Base-by-base conservation (phyloP, 2,797 vertebrate species). In the Kryptolebias ocellatus region DNA sequence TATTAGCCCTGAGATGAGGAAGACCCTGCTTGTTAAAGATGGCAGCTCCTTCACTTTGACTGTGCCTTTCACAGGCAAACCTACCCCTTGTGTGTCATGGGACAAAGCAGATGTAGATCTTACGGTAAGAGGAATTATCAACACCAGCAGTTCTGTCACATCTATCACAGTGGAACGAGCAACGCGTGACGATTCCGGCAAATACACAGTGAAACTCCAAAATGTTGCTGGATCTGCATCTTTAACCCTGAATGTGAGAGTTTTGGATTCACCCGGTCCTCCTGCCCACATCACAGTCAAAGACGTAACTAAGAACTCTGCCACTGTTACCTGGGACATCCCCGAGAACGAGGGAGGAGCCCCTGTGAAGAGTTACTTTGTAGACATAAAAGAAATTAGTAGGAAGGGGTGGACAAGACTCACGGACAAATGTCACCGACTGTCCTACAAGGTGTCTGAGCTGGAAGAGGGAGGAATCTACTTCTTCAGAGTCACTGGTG, bases 321-420 rank as follows among this genome's bases (percentile, higher is more conserved):
- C 93, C 73, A 94, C 95, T 17, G 77, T 99, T 56, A 94, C 94
- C 66, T 99, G 98, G 98, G 97, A 98, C 87, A 95, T 95, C 72
- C 98, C 98, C 84, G 97, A 99, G 74, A 99, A 97, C 60, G 98
- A 99, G 76, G 98, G 98, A 59, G 97, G 98, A 59, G 96, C 94
- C 65, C 88, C 95, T 31, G 97, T 99, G 34, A 98, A 96, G 84
- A 96, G 95, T 80, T 99, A 99, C 68, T 88, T 94, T 53, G 94
- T 99, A 87, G 98, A 99, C 90, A 95, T 98, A 79, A 92, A 95
- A 42, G 98, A 99, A 87, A 96, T 98, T 80, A 98, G 95, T 86
- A 96, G 96, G 86, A 96, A 94, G 85, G 96, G 97, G 0, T 99
- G 98, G 98, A 96, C 95, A 52, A 95, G 93, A 64, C 92, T 99